Evolutionary conservation across 1,140 invertebrate genomes (phyloP).

Genomic region (Brevipalpus yothersi): DNA sequence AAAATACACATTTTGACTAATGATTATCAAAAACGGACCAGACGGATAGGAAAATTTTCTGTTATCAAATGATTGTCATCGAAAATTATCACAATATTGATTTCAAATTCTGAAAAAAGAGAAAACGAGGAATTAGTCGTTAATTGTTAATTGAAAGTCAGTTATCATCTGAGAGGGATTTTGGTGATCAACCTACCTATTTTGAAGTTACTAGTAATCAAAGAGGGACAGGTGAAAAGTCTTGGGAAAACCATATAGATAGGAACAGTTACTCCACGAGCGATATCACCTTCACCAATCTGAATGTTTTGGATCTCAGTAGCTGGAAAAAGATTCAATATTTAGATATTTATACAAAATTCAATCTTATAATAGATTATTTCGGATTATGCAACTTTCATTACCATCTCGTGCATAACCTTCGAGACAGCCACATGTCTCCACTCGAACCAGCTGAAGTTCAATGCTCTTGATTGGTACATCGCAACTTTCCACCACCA

Average conservation of each 20-base stretch:
- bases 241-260: constrained; percentile 88
- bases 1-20: no score
- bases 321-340: constrained; percentile 26
- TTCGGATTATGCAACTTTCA: not conserved
- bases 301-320: constrained; percentile 96
- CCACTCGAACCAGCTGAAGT: constrained; percentile 73
- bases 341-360: not conserved
- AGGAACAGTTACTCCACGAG: constrained; percentile 50
- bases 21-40: constrained; percentile 23
- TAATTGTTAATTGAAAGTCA: constrained; percentile 5
- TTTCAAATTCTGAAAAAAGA: constrained; percentile 61
- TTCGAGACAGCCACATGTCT: constrained; percentile 84
- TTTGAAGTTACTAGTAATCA: constrained; percentile 77
- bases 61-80: constrained; percentile 76
- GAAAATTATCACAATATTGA: constrained; percentile 78
- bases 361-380: no score
- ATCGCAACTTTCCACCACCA: constrained; percentile 44
- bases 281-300: constrained; percentile 74
- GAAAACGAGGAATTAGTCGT: not conserved
- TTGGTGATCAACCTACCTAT: constrained; percentile 38
- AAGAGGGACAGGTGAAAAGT: constrained; percentile 78
- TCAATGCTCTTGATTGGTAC: constrained; percentile 73
- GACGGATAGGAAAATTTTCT: constrained; percentile 78
- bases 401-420: constrained; percentile 76
- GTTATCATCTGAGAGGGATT: constrained; percentile 2